Percentiles rank a stretch among this genome's conserved stretches.
Evolutionary conservation across 92 coral and sea anemone species (phyloP).

Genomic region (Phenganax subtilis): DNA sequence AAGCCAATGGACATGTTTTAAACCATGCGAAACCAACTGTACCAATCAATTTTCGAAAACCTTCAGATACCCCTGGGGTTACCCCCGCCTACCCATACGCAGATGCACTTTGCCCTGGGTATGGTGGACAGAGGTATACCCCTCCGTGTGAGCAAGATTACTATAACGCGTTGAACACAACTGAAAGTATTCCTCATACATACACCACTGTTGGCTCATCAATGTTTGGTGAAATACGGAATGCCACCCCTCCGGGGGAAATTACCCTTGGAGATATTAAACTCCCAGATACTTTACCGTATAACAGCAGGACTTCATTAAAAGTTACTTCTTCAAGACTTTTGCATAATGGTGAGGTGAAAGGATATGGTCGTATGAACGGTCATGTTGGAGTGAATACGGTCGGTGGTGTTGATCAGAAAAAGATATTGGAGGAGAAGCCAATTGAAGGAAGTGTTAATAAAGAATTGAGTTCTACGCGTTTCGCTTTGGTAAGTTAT

Average conservation of each 20-base stretch:
- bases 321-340: background rate
- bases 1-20: slow-evolving; percentile 14
- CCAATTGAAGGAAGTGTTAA: background rate
- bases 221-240: slow-evolving; percentile 7
- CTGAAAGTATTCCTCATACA: background rate
- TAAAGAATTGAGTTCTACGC: slow-evolving; percentile 11
- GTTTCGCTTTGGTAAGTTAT: slow-evolving; percentile 22
- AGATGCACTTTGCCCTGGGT: slow-evolving; percentile 34
- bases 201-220: background rate
- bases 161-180: slow-evolving; percentile 27
- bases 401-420: slow-evolving; percentile 15
- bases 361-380: slow-evolving; percentile 7
- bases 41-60: background rate
- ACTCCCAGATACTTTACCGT: slow-evolving; percentile 11
- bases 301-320: background rate
- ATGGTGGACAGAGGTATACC: slow-evolving; percentile 30
- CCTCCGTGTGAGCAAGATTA: slow-evolving; percentile 34
- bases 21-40: slow-evolving; percentile 14
- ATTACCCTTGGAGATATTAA: background rate
- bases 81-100: background rate
- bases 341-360: slow-evolving; percentile 9
- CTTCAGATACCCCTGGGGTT: background rate
- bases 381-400: slow-evolving; percentile 27
- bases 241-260: slow-evolving; percentile 9
- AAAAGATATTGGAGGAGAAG: slow-evolving; percentile 13